Percentiles rank a stretch among this genome's conserved stretches.
phyloP scores from a whole-genome alignment of 1,140 invertebrate species.

The Tetranychus urticae region DNA sequence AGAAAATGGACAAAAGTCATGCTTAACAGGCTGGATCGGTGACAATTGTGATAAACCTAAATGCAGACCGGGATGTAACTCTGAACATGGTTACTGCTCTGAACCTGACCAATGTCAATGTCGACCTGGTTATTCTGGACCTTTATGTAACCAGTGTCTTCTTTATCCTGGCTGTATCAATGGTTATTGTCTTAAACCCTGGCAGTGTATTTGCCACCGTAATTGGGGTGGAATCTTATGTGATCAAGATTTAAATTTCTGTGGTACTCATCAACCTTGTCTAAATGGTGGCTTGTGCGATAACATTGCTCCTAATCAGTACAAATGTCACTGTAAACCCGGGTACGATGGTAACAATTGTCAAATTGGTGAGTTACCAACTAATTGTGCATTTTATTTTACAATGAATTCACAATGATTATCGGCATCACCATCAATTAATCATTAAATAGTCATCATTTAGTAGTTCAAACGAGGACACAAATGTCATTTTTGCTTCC shows the following conservation, averaged over 20 bases:
- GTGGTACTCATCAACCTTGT: constrained; percentile 61
- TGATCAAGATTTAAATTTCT: constrained; percentile 74
- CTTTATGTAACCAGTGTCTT: constrained; percentile 27
- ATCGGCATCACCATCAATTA: too few relatives aligned
- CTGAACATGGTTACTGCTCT: constrained; percentile 61
- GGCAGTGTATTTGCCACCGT: constrained; percentile 33
- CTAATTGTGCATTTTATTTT: constrained; percentile 32
- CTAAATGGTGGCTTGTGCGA: constrained; percentile 65
- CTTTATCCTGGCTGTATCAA: constrained; percentile 30
- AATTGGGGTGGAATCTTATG: constrained; percentile 67
- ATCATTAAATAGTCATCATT: too few relatives aligned
- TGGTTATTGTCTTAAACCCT: constrained; percentile 28
- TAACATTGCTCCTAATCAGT: constrained; percentile 24
- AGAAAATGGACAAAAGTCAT: constrained; percentile 52
- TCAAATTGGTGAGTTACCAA: constrained; percentile 52
- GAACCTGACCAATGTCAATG: constrained; percentile 86
- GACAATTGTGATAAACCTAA: constrained; percentile 61
- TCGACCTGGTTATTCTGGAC: constrained; percentile 24
- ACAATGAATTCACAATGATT: too few relatives aligned
- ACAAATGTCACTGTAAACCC: constrained; percentile 60
- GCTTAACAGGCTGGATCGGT: constrained; percentile 70
- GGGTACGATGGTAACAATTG: constrained; percentile 71
- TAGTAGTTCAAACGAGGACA: too few relatives aligned
- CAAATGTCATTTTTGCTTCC: too few relatives aligned
- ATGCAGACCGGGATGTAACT: constrained; percentile 60